phyloP scores from a whole-genome alignment of 2,113 vertebrate species.

The Rhinoptilus africanus region DNA sequence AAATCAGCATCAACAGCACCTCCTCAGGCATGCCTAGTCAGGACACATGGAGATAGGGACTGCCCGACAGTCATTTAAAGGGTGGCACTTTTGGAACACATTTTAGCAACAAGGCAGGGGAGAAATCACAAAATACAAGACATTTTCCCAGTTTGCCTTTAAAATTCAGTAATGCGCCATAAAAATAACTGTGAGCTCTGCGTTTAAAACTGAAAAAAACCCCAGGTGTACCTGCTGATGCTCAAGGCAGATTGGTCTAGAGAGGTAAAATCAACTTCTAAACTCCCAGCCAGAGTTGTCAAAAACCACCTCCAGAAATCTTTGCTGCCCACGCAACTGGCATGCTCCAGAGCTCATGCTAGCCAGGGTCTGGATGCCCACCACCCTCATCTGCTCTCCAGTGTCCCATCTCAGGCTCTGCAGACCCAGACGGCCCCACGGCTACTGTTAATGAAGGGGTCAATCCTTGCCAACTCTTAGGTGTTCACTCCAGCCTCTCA shows the following conservation, averaged over 20 bases:
- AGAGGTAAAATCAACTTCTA: background rate
- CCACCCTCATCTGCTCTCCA: background rate
- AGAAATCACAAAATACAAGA: background rate
- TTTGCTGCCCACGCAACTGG: background rate
- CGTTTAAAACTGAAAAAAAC: background rate
- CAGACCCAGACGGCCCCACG: fast-evolving
- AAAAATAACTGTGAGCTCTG: background rate
- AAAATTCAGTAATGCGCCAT: background rate
- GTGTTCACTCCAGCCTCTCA: background rate
- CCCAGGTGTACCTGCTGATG: background rate
- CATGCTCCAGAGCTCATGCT: background rate
- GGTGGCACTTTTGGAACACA: background rate
- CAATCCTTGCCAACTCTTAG: background rate
- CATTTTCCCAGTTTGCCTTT: background rate
- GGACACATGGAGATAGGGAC: background rate
- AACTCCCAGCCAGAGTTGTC: background rate
- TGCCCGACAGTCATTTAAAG: background rate
- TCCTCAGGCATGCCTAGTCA: background rate
- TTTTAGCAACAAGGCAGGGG: background rate
- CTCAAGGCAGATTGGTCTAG: background rate
- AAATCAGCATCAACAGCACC: background rate
- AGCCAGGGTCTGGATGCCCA: background rate
- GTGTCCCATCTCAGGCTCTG: background rate
- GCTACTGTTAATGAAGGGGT: background rate
- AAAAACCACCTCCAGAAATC: background rate